Evolutionary conservation across 1,140 invertebrate genomes (phyloP), one percentile per base, ranked within the genome.

Genomic region (Scaptodrosophila lebanonensis): DNA sequence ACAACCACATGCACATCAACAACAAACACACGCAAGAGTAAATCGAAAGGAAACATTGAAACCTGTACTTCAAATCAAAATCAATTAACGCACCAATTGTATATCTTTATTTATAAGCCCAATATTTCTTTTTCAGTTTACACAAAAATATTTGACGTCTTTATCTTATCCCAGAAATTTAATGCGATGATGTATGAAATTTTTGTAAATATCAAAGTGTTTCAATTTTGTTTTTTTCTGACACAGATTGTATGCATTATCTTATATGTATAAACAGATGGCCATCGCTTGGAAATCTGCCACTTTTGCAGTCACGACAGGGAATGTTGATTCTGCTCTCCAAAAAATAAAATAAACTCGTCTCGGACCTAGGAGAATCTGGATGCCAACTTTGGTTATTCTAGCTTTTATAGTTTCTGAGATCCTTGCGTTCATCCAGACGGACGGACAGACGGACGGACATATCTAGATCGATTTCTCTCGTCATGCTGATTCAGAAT

Each of bases 171-270:
- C 75, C 65, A 69, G 30, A 79, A 83, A 75, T 83, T 70, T 82
- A 75, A 79, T 79, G 75, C 75, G 75, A 79, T 79, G 75, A 79
- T 79, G 75, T 79, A 79, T 79, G 75, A 79, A 83, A 61, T 75
- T 79, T 79, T 70, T 83, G n/a, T n/a, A n/a, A n/a, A n/a, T n/a
- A n/a, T n/a, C n/a, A n/a, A n/a, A n/a, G n/a, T n/a, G n/a, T n/a
- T 35, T 35, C n/a, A 82, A 79, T 73, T 77, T 54, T 70, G 16
- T 32, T 44, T 38, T 9, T 11, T 12, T 27, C 27, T 50, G 16
- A 15, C 6, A 9, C 59, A 29, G n/a, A n/a, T n/a, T n/a, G n/a
- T n/a, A n/a, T n/a, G n/a, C 66, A 44, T 30, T 12, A 47, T 54
- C 43, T 39, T 54, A 3, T 22, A 35, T 44, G 17, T 50, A 16